Evolutionary conservation across 2,888 invertebrate species (phyloP).

Genomic region (Idaea aversata): DNA sequence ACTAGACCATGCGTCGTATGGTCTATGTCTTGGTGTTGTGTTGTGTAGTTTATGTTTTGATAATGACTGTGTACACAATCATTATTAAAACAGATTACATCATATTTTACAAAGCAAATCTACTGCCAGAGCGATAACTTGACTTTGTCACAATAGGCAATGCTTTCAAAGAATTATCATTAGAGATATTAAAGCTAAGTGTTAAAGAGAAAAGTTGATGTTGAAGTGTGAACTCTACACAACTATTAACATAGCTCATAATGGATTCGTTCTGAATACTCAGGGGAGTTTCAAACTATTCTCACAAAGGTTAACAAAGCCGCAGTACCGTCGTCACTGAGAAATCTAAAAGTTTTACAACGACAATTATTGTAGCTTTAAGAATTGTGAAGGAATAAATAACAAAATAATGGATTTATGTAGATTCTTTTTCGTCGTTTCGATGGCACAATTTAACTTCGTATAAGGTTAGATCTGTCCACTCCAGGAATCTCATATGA

Average conservation of each 20-base stretch:
- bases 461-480: background rate
- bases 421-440: background rate
- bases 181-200: constrained; percentile 24
- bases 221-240: constrained; percentile 32
- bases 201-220: constrained; percentile 31
- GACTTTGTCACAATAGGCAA: background rate
- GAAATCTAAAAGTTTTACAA: constrained; percentile 42
- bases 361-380: constrained; percentile 9
- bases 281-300: constrained; percentile 34
- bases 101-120: background rate
- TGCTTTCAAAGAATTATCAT: background rate
- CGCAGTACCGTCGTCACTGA: constrained; percentile 36
- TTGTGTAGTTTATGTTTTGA: too few species aligned
- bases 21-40: too few species aligned
- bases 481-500: too few species aligned
- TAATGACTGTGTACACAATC: too few species aligned
- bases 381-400: background rate
- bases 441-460: background rate
- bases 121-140: background rate
- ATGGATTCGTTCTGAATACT: constrained; percentile 38
- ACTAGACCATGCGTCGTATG: too few species aligned
- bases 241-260: constrained; percentile 46
- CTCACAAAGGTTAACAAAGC: constrained; percentile 39
- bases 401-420: background rate
- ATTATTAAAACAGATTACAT: too few species aligned